Conservation (phyloP, 2,888 invertebrate genomes). For the Rotaria macrura region DNA sequence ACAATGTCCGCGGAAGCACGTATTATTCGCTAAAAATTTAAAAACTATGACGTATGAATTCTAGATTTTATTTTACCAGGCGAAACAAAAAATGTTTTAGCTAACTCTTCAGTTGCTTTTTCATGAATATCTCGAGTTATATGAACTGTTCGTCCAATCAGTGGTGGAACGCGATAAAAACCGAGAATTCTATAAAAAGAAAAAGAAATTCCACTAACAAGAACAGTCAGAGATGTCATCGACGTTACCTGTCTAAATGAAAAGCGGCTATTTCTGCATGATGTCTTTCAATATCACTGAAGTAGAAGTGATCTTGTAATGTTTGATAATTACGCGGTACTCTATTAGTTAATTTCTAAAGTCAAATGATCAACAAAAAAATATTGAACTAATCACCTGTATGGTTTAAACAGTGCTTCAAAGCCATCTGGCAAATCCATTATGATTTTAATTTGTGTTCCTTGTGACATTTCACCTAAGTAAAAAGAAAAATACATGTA, state of each 20-base stretch:
- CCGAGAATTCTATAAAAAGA: conserved; percentile 65
- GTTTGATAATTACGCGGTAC: conserved; percentile 90
- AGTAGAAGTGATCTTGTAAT: conserved; percentile 96
- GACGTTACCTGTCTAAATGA: conserved; percentile 77
- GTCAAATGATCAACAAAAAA: conserved; percentile 35
- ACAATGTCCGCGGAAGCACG: conserved; percentile 53
- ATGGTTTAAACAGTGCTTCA: conserved; percentile 90
- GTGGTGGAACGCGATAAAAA: conserved; percentile 86
- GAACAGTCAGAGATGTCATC: conserved; percentile 38
- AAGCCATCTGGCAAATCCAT: conserved; percentile 80
- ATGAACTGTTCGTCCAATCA: conserved; percentile 79
- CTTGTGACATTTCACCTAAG: conserved; percentile 81
- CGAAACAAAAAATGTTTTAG: conserved; percentile 55
- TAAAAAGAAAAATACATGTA: too few species aligned
- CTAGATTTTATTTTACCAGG: conserved; percentile 48
- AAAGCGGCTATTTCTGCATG: conserved; percentile 96
- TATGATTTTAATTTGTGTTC: conserved; percentile 88
- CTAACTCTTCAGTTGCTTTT: conserved; percentile 67
- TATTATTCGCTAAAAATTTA: conserved; percentile 46
- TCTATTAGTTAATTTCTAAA: conserved; percentile 55
- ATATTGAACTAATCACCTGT: conserved; percentile 65
- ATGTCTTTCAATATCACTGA: conserved; percentile 94
- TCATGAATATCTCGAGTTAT: conserved; percentile 82
- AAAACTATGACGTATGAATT: background rate
- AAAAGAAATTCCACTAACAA: conserved; percentile 16